Conservation (phyloP, 2,113 vertebrate species). For the Calidris pugnax region DNA sequence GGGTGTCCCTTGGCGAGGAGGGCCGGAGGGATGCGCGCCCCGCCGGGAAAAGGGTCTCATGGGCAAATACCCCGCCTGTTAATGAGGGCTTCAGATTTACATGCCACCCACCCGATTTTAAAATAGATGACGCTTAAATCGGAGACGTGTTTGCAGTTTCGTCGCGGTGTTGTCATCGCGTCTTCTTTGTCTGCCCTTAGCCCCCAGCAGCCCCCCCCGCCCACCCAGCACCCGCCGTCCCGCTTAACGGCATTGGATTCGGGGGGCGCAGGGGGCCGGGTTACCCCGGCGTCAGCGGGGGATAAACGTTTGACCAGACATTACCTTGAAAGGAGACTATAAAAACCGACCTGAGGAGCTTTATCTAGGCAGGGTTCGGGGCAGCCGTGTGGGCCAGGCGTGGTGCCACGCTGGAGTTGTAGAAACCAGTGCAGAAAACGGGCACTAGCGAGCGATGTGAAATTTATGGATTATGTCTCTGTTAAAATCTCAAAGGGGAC, state of each 20-base stretch:
- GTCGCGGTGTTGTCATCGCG: background rate
- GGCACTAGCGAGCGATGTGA: background rate
- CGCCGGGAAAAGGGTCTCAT: background rate
- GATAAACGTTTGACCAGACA: background rate
- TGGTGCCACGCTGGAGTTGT: background rate
- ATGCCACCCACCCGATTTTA: background rate
- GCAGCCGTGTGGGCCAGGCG: background rate
- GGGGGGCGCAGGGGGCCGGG: background rate
- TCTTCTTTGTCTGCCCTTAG: background rate
- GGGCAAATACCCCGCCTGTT: background rate
- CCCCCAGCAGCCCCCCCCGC: background rate
- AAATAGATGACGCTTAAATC: conserved; percentile 9
- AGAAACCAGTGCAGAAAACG: background rate
- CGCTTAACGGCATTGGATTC: rapidly evolving
- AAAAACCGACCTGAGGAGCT: background rate
- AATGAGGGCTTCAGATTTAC: background rate
- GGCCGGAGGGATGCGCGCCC: background rate
- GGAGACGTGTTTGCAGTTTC: background rate
- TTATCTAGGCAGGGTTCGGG: background rate
- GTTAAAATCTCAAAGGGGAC: background rate
- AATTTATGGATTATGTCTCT: background rate
- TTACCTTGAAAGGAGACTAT: background rate
- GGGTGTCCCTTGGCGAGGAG: background rate
- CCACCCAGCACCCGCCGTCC: background rate
- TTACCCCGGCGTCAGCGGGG: background rate